phyloP scores from a whole-genome alignment of 2,888 invertebrate species.

The Erebia epiphron region DNA sequence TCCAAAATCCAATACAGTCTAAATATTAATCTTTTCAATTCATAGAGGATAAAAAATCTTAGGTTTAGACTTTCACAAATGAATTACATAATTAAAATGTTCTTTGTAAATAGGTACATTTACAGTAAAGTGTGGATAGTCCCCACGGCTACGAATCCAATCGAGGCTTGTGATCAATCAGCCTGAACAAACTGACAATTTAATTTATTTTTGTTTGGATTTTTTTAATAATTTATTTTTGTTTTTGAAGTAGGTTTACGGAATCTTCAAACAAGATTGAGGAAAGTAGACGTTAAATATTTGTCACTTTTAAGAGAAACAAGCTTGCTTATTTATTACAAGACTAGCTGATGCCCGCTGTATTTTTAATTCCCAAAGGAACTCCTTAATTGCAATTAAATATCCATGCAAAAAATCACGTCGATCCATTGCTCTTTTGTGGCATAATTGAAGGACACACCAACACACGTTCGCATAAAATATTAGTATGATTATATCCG shows the following conservation, averaged over 20 bases:
- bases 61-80: background rate
- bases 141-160: conserved; percentile 31
- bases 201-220: conserved; percentile 42
- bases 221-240: conserved; percentile 24
- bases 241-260: conserved; percentile 11
- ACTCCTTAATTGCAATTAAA: too few species aligned
- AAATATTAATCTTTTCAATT: too few species aligned
- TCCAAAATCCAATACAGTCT: too few species aligned
- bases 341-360: too few species aligned
- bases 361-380: too few species aligned
- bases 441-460: too few species aligned
- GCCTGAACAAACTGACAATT: conserved; percentile 44
- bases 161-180: conserved; percentile 50
- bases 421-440: too few species aligned
- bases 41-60: background rate
- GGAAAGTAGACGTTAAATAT: background rate
- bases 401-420: too few species aligned
- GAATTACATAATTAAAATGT: background rate
- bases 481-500: too few species aligned
- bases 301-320: background rate
- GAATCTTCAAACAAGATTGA: conserved; percentile 6
- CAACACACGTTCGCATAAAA: too few species aligned
- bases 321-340: background rate
- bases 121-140: conserved; percentile 12
- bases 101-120: background rate